Base-by-base conservation (phyloP, 2,797 vertebrate genomes). In the Serranus cabrilla region DNA sequence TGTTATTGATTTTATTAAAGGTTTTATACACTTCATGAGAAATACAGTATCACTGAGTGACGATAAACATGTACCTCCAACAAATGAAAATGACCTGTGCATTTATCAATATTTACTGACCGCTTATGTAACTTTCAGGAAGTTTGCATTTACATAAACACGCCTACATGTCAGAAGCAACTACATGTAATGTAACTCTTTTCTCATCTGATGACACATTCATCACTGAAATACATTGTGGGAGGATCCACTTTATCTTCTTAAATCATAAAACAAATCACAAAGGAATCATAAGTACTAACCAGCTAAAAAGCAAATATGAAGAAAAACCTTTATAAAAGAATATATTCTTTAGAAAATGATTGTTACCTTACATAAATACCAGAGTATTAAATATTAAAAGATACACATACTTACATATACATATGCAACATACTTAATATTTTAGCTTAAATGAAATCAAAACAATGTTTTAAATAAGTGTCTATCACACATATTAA, bases 401-500 rank as follows among this genome's bases (percentile, higher is more conserved):
- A 73, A 76, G 7, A 78, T 61, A 81, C 43, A 45, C 43, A 45
- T 18, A 7, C 43, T 45, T 45, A 34, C 34, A 34, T 34, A 34
- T 34, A 34, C 34, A 34, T 42, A 50, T 57, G 67, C 46, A 72
- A 20, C 37, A 58, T 10, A 23, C 16, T 58, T 58, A 37, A 68
- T 84, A 73, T 81, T 69, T 78, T 47, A 72, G 14, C 59, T 58
- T 84, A 14, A 56, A 72, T 60, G 4, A 76, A 83, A 85, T 84
- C 56, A 70, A 50, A 73, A 62, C 31, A 74, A 60, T 20, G 23
- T 45, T 81, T 86, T 86, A 89, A 86, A 92, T 89, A 91, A 63
- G 40, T 63, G 2, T 74, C 34, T 50, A 76, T 74, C 84, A 51
- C 62, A 83, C 69, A 89, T 89, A 89, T 90, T 54, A 80, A 87